A percentile compares a stretch with the other conserved stretches of the same genome.
Evolutionary conservation across 2,113 vertebrate genomes (phyloP).

Genomic region (Pitta sordida): DNA sequence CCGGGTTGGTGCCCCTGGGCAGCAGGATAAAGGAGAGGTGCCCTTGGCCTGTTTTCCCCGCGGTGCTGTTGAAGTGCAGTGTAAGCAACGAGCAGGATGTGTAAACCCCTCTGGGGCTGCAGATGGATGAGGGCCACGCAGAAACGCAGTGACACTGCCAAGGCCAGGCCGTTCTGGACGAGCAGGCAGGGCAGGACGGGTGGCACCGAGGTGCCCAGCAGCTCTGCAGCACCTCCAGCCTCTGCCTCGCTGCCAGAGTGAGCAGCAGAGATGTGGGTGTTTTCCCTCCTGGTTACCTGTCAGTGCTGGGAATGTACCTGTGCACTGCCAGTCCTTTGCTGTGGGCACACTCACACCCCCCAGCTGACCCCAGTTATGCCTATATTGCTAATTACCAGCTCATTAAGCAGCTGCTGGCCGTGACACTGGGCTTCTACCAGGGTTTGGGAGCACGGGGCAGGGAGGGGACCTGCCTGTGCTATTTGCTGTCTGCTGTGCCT

Average conservation of each 20-base stretch:
- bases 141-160: background rate
- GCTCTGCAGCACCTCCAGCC: background rate
- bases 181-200: background rate
- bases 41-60: accelerated
- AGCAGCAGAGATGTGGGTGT: background rate
- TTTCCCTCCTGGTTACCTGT: accelerated
- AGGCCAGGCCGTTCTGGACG: background rate
- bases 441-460: background rate
- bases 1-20: background rate
- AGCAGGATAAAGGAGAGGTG: background rate
- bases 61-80: accelerated
- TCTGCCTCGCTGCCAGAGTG: background rate
- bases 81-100: background rate
- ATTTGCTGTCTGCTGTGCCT: background rate
- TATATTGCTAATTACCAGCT: background rate
- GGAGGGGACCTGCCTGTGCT: background rate
- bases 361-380: background rate
- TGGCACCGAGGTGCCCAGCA: background rate
- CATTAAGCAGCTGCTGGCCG: accelerated
- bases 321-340: background rate
- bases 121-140: background rate
- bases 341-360: background rate
- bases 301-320: accelerated
- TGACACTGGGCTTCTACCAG: accelerated
- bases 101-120: background rate